Conservation (phyloP, 2,888 invertebrate genomes). For the Pherbina coryleti region DNA sequence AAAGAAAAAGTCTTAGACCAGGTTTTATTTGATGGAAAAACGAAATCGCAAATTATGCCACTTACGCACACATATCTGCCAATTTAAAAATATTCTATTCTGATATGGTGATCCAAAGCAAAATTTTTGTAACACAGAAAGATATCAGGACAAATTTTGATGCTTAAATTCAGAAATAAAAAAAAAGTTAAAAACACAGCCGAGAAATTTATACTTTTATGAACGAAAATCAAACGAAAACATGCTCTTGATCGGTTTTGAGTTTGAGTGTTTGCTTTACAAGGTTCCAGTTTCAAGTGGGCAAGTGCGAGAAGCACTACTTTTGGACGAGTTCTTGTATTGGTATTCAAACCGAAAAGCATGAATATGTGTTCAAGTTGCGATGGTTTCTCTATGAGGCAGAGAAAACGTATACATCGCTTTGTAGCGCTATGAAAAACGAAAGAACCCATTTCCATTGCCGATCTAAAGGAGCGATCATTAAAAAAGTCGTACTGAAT, state of each 20-base stretch:
- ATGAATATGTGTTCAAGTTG: too few species aligned
- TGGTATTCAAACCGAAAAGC: background rate
- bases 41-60: constrained; percentile 20
- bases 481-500: too few species aligned
- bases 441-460: too few species aligned
- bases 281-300: constrained; percentile 24
- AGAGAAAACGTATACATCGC: too few species aligned
- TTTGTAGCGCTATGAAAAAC: too few species aligned
- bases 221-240: constrained; percentile 41
- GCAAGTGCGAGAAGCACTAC: background rate
- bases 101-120: constrained; percentile 32
- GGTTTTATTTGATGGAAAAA: background rate
- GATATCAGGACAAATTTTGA: constrained; percentile 44
- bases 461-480: too few species aligned
- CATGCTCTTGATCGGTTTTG: constrained; percentile 31
- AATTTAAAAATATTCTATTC: constrained; percentile 9
- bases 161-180: constrained; percentile 36
- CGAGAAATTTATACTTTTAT: constrained; percentile 45
- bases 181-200: constrained; percentile 42
- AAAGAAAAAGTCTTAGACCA: background rate
- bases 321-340: background rate
- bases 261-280: constrained; percentile 40
- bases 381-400: too few species aligned
- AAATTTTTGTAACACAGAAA: constrained; percentile 38
- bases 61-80: constrained; percentile 51